These are phyloP conservation scores for Furcula furcula DNA, from an alignment of 2,888 invertebrate species.

Conservation along the genomic window DNA sequence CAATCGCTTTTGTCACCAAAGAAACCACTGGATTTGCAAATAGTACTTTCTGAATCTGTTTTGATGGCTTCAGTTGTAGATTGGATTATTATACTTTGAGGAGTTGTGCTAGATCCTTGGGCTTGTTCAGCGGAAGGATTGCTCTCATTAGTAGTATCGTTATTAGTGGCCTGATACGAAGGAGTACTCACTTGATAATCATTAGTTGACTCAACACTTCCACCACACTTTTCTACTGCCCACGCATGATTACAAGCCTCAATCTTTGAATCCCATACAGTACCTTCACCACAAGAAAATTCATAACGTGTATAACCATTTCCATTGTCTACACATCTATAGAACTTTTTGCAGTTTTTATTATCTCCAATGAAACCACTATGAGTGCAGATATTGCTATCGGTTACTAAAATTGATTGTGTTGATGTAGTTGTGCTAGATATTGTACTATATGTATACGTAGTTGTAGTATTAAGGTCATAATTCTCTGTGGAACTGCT, in stretches of 20 bases:
- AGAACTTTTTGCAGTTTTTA: slow-evolving; percentile 85
- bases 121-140: slow-evolving; percentile 18
- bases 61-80: slow-evolving; percentile 15
- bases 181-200: slow-evolving; percentile 24
- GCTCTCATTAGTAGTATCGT: slow-evolving; percentile 18
- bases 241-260: slow-evolving; percentile 82
- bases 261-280: slow-evolving; percentile 81
- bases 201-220: slow-evolving; percentile 11
- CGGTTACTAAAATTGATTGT: slow-evolving; percentile 5
- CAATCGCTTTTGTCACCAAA: slow-evolving; percentile 79
- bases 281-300: slow-evolving; percentile 82
- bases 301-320: slow-evolving; percentile 74
- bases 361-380: slow-evolving; percentile 83
- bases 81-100: slow-evolving; percentile 13
- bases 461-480: slow-evolving; percentile 2
- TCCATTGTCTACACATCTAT: slow-evolving; percentile 83
- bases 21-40: slow-evolving; percentile 77
- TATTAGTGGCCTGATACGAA: slow-evolving; percentile 9
- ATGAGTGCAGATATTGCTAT: slow-evolving; percentile 22
- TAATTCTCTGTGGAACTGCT: slow-evolving; percentile 8
- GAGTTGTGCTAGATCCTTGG: slow-evolving; percentile 7
- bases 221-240: slow-evolving; percentile 51
- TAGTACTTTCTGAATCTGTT: slow-evolving; percentile 13
- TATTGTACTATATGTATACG: slow-evolving; percentile 4
- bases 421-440: slow-evolving; percentile 5